Evolutionary conservation across 2,113 vertebrate species (phyloP).

Genomic region (Rhinolophus sinicus): DNA sequence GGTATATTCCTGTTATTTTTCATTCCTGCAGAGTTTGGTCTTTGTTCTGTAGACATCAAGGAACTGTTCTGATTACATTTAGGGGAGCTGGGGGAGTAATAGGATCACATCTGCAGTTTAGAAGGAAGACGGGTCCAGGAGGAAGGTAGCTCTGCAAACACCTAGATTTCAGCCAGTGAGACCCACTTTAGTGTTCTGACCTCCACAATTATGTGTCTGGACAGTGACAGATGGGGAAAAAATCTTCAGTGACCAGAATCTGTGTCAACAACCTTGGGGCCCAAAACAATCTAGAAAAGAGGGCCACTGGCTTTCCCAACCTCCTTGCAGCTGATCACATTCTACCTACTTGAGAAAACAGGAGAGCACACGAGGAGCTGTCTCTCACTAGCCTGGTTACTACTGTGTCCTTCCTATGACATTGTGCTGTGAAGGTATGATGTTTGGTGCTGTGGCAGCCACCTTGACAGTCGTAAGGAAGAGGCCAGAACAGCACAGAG

Average conservation of each 20-base stretch:
- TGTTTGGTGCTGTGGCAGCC: not conserved
- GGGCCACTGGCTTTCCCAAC: not conserved
- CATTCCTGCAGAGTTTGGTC: not conserved
- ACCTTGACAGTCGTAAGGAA: not conserved
- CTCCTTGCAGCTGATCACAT: not conserved
- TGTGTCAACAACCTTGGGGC: not conserved
- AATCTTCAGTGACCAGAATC: not conserved
- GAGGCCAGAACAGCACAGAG: not conserved
- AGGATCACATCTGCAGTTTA: not conserved
- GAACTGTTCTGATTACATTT: not conserved
- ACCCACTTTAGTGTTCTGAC: not conserved
- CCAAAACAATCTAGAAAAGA: too few species aligned
- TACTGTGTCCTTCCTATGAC: not conserved
- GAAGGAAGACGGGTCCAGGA: not conserved
- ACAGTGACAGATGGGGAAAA: not conserved
- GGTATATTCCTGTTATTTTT: not conserved
- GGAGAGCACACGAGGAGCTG: not conserved
- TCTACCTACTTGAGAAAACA: not conserved
- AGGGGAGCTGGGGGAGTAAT: not conserved
- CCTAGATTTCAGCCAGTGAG: not conserved
- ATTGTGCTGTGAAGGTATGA: not conserved
- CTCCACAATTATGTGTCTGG: not conserved
- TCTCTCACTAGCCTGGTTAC: not conserved
- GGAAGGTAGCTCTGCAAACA: too few species aligned
- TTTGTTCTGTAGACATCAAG: not conserved